phyloP scores from a whole-genome alignment of 2,888 invertebrate genomes.

The Germaria angustata region DNA sequence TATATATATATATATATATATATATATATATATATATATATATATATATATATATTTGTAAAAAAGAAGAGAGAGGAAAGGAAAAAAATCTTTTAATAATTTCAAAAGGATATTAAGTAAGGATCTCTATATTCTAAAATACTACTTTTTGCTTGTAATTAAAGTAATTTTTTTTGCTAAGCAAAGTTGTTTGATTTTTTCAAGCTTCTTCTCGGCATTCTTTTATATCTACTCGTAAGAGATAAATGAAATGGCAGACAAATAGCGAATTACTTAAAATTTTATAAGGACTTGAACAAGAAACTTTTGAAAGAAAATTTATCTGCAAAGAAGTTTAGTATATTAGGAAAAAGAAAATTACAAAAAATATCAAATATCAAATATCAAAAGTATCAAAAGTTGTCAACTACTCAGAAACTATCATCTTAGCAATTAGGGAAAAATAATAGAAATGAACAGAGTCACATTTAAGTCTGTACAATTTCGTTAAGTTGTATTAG shows the following conservation, averaged over 20 bases:
- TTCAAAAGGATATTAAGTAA: slow-evolving; percentile 8
- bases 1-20: too few species aligned
- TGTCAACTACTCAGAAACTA: too few species aligned
- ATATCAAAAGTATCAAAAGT: too few species aligned
- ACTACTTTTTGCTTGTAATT: slow-evolving; percentile 13
- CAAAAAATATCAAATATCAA: too few species aligned
- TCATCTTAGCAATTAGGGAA: too few species aligned
- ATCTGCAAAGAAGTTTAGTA: background rate
- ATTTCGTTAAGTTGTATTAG: too few species aligned
- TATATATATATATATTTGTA: background rate
- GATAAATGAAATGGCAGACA: background rate
- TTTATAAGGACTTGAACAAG: background rate
- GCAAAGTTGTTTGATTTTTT: background rate
- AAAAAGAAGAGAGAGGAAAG: background rate
- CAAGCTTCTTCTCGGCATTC: background rate
- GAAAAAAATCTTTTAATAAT: background rate
- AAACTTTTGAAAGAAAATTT: background rate
- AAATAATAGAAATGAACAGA: too few species aligned
- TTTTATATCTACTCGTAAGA: background rate
- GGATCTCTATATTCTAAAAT: background rate
- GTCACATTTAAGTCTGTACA: too few species aligned
- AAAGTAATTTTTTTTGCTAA: background rate
- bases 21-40: too few species aligned
- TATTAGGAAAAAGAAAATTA: too few species aligned
- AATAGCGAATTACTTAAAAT: background rate